Conservation (phyloP, 1,140 invertebrate genomes). For the Drosophila nebulosa region DNA sequence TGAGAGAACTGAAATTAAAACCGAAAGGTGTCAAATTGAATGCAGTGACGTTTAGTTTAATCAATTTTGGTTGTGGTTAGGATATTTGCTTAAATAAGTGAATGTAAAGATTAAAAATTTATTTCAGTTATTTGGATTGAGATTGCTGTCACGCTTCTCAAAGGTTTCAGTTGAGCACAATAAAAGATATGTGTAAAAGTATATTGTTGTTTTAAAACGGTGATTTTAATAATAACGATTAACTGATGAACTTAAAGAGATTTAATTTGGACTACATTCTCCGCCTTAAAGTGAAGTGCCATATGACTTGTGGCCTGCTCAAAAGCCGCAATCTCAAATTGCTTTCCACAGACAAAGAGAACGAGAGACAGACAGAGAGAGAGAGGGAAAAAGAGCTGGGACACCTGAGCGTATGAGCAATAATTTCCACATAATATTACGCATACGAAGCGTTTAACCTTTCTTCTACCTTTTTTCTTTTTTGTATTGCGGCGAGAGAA, state of each 20-base stretch:
- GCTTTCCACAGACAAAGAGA: conserved; percentile 32
- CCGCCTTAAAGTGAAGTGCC: conserved; percentile 2
- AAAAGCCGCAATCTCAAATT: conserved; percentile 29
- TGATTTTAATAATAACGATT: neutral
- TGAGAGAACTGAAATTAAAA: too few relatives aligned
- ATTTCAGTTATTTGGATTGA: too few relatives aligned
- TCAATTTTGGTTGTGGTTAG: too few relatives aligned
- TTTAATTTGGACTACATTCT: neutral
- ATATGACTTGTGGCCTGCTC: conserved; percentile 2
- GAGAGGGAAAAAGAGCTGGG: neutral
- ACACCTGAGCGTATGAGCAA: conserved; percentile 53
- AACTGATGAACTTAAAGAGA: neutral
- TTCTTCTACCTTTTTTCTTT: conserved; percentile 19
- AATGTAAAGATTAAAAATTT: too few relatives aligned
- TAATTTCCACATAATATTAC: conserved; percentile 61
- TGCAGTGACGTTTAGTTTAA: too few relatives aligned
- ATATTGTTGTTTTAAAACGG: too few relatives aligned
- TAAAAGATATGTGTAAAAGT: too few relatives aligned
- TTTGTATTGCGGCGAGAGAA: neutral
- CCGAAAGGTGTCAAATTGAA: neutral
- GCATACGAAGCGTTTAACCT: conserved; percentile 62
- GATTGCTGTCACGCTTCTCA: too few relatives aligned
- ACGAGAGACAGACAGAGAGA: neutral
- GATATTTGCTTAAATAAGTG: too few relatives aligned
- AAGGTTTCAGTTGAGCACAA: too few relatives aligned